Conservation (phyloP, 2,113 vertebrate genomes). For the Pycnonotus jocosus region DNA sequence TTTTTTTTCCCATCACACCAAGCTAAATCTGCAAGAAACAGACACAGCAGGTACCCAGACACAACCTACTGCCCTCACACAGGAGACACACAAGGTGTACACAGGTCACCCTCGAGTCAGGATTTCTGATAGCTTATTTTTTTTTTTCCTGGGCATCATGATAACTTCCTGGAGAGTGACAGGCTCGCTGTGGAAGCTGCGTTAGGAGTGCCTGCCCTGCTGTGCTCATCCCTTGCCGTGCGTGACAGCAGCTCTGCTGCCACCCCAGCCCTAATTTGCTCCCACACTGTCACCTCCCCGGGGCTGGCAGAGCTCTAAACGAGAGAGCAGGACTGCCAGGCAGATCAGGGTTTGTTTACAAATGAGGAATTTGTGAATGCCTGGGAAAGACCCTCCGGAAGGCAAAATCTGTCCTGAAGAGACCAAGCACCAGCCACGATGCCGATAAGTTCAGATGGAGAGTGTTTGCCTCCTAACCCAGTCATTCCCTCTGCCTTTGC, state of each 20-base stretch:
- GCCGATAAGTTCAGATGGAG: not conserved
- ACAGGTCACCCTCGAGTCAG: not conserved
- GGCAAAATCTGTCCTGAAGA: not conserved
- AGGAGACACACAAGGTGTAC: not conserved
- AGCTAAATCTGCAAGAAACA: not conserved
- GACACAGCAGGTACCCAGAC: not conserved
- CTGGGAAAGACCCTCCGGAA: not conserved
- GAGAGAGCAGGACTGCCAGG: not conserved
- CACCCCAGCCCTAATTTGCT: not conserved
- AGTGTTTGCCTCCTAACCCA: fast-evolving
- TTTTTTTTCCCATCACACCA: not conserved
- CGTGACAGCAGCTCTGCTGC: not conserved
- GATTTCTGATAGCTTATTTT: not conserved
- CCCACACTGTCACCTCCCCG: not conserved
- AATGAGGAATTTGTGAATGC: not conserved
- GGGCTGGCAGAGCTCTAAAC: not conserved
- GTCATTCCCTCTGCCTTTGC: not conserved
- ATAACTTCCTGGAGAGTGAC: not conserved
- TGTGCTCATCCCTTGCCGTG: not conserved
- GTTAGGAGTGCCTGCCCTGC: not conserved
- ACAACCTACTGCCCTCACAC: not conserved
- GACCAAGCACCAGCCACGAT: fast-evolving
- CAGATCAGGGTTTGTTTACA: not conserved
- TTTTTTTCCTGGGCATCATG: not conserved
- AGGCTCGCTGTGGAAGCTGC: not conserved